These are phyloP conservation scores for Colossoma macropomum DNA, from an alignment of 2,113 vertebrate genomes.

Conservation along the genomic window DNA sequence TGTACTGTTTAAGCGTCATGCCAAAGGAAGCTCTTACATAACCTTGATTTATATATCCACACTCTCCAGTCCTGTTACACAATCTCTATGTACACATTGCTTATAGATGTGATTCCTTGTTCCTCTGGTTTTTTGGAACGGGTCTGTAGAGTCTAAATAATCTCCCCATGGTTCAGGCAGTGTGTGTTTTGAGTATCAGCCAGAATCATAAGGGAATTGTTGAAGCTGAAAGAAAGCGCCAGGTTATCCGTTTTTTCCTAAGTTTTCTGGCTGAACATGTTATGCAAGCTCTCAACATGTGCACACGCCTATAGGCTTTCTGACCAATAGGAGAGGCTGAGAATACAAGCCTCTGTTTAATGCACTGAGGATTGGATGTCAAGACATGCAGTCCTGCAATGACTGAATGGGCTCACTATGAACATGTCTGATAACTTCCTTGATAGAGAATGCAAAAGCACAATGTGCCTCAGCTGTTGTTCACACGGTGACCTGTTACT, in stretches of 20 bases:
- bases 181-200: neutral
- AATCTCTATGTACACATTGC: neutral
- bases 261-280: conserved; percentile 42
- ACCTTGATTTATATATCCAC: neutral
- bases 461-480: conserved; percentile 58
- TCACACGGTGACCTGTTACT: conserved; percentile 56
- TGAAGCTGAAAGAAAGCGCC: neutral
- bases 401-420: neutral
- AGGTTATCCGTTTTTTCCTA: conserved; percentile 12
- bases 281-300: conserved; percentile 64
- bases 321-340: conserved; percentile 13
- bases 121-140: conserved; percentile 11
- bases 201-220: neutral
- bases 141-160: neutral
- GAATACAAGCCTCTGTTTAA: neutral
- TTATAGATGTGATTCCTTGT: neutral
- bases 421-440: neutral
- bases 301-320: conserved; percentile 15
- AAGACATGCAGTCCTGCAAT: neutral
- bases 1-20: neutral
- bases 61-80: neutral
- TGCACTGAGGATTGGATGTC: conserved; percentile 22
- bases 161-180: neutral
- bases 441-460: conserved; percentile 49
- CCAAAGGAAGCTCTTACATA: conserved; percentile 5